Evolutionary conservation across 1,140 invertebrate species (phyloP), one percentile per base, ranked within the genome.

Genomic region (Solenopsis fugax): DNA sequence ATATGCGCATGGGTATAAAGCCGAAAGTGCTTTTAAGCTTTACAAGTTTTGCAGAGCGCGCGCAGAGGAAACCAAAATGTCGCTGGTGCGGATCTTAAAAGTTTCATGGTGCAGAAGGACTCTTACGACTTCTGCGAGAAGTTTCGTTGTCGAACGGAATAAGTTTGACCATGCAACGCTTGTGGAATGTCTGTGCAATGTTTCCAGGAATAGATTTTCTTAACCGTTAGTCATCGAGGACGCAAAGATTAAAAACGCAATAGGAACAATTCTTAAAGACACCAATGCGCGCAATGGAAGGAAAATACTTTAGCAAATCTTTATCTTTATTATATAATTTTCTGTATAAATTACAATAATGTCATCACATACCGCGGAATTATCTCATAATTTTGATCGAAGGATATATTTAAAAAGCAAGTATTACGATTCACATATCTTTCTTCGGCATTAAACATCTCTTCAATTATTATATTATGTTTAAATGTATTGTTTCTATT

Each of bases 11-110:
- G 41, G 65, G 29, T 58, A 82, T 84, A 87, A 87, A 87, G 65
- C 24, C 85, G 50, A 71, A 87, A 82, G 85, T 87, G 87, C 89
- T 86, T 92, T 87, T 89, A 81, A 84, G 89, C 87, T 87, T 87
- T 88, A 84, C 78, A 90, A 89, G 85, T 91, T 87, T 82, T 48
- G 86, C 60, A 71, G 58, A 80, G 78, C 77, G 67, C 73, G 29
- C 60, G 86, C 78, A 80, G 75, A 85, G 41, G 34, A 77, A 84
- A 64, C 60, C 78, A 75, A 90, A 89, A 90, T 85, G 88, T 90
- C 88, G 88, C 69, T 72, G 52, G 62, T 54, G 58, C 58, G 85
- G 88, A 88, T 89, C 88, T 87, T 78, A 89, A 87, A 89, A 90
- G 78, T 90, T 88, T 81, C 73, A 90, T 75, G 87, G 29, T 82